Base-by-base conservation (phyloP, 2,797 vertebrate genomes). In the Peromyscus attwateri region DNA sequence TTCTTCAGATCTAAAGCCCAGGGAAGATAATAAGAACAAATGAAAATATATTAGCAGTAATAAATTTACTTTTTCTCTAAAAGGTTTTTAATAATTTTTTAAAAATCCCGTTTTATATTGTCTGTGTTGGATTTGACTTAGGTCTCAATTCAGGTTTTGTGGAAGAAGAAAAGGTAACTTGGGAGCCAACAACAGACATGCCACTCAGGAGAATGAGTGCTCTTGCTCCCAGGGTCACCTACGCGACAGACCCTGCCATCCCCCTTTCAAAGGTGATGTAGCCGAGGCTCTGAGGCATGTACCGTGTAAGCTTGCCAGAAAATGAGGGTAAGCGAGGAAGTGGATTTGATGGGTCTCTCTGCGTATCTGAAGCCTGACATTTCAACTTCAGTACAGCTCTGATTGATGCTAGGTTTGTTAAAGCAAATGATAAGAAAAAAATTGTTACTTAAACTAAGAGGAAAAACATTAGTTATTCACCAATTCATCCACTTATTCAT, bases 1-100 rank as follows among this genome's bases (percentile, higher is more conserved):
- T 92, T 94, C 60, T 88, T 91, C 23, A 81, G 40, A 68, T 77
- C 68, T 62, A 10, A 79, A 88, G 66, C 60, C 81, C 40, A 21
- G 46, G 77, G 82, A 81, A 60, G 60, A 89, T 66, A 92, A 14
- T 84, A 77, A 55, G 19, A 64, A 66, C 60, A 70, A 62, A 19
- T 14, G 43, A 62, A 95, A 81, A 46, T 76, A 82, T 23, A 34
- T 29, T 71, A 91, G 70, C 9, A 64, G 27, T 8, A 81, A 64
- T 75, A 68, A 68, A 87, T 34, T 19, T 76, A 40, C 73, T 92
- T 37, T 4, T 92, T 92, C 62, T 77, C 68, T 19, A 37, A 88
- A 88, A 68, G 0, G 10, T 49, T 92, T 40, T 91, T 40, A 49
- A 71, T 88, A 14, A 2, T 75, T 62, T 75, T 49, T 49, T 49